Evolutionary conservation across 2,888 invertebrate species (phyloP), one percentile per base, ranked within the genome.

Genomic region (Eremobia ochroleuca): DNA sequence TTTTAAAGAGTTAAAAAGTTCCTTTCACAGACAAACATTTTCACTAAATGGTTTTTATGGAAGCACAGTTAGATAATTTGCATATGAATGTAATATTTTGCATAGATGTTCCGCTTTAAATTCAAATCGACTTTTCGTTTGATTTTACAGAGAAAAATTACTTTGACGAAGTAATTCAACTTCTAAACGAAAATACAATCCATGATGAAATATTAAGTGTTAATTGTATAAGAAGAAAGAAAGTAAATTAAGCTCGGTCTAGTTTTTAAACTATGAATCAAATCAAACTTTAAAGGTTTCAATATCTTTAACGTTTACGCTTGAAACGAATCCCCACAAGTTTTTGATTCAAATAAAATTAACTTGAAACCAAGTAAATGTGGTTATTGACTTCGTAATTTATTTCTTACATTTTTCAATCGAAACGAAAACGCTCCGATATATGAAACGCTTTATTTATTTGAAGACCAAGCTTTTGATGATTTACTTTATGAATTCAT

Each of bases 251-350:
- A 77, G 34, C 49, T 74, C 11, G n/a, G 9, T 67, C 59, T 65
- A 65, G 52, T 78, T 83, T 76, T 59, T 55, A 72, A 79, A 74
- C 68, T 61, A 58, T 70, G 13, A 75, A 79, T 77, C 64, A 59
- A 79, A 81, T 74, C 37, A 80, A 76, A 80, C 83, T 89, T 89
- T 65, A 82, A 82, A 58, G 88, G 89, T 73, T 89, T 89, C 88
- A 66, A 76, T 75, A 77, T 73, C 83, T 87, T 83, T 82, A 81
- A 87, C 86, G 62, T 82, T 87, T 74, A 85, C 79, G 74, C 75
- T 89, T 79, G 75, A 85, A 88, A 87, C 40, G 90, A 91, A 92
- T 76, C 91, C 92, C 6, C 87, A 91, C 83, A 88, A 88, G 87
- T 82, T 78, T 78, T 75, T 76, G 70, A 89, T 86, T 87, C 77